Conservation (phyloP, 2,888 invertebrate genomes). For the Tortrix viridana region DNA sequence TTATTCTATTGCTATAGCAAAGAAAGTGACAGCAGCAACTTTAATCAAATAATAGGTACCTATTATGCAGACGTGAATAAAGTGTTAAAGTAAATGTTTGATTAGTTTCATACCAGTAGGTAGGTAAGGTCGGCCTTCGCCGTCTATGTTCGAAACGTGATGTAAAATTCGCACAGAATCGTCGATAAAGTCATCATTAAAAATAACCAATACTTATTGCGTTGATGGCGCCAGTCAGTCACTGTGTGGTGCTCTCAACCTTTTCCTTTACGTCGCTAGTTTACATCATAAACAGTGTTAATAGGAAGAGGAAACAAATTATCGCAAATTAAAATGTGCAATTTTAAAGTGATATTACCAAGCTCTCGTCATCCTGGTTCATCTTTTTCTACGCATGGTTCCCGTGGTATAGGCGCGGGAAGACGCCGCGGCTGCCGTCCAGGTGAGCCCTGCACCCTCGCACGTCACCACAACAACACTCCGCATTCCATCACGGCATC, state of each 20-base stretch:
- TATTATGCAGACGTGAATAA: no score
- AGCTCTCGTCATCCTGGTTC: conserved; percentile 89
- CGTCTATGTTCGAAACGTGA: conserved; percentile 45
- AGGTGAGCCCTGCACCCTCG: conserved; percentile 74
- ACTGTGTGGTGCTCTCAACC: conserved; percentile 19
- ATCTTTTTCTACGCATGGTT: conserved; percentile 89
- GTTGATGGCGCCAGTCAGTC: conserved; percentile 23
- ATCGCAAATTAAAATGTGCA: conserved; percentile 34
- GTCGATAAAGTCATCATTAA: conserved; percentile 70
- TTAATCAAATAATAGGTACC: no score
- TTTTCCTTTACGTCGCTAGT: conserved; percentile 12
- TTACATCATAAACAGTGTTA: conserved; percentile 11
- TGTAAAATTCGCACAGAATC: conserved; percentile 53
- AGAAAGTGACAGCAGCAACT: no score
- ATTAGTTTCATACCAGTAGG: background rate
- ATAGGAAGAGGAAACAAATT: conserved; percentile 11
- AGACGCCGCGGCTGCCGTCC: conserved; percentile 63
- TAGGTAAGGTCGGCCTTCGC: conserved; percentile 51
- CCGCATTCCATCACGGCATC: conserved; percentile 84
- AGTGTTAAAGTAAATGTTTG: conserved; percentile 13
- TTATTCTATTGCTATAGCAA: no score
- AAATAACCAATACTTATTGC: conserved; percentile 60
- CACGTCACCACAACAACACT: conserved; percentile 78
- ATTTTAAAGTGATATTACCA: conserved; percentile 84
- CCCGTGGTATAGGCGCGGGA: conserved; percentile 71